phyloP scores from a whole-genome alignment of 1,140 invertebrate species.

The Mercenaria mercenaria region DNA sequence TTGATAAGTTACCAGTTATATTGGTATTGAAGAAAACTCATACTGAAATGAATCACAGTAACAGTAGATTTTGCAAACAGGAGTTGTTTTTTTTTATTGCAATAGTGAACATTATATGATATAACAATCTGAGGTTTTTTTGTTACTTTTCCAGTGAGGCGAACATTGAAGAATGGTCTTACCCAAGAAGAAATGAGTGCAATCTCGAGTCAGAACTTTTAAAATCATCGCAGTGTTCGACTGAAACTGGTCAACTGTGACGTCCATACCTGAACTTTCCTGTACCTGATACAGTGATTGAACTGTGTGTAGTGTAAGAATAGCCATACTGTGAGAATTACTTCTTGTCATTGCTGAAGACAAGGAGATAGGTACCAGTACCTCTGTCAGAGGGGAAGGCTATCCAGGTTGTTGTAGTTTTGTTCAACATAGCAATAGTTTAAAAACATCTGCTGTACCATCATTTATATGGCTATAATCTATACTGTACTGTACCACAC shows the following conservation, averaged over 20 bases:
- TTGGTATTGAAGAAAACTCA: too few species aligned
- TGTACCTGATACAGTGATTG: too few species aligned
- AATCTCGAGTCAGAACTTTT: conserved; percentile 37
- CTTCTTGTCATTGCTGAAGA: background rate
- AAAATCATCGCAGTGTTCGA: background rate
- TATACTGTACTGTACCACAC: background rate
- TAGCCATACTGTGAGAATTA: background rate
- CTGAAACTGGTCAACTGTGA: background rate
- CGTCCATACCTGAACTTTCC: background rate
- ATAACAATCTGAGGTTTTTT: too few species aligned
- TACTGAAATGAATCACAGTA: background rate
- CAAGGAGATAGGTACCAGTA: too few species aligned
- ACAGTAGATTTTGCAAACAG: background rate
- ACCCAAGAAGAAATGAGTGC: conserved; percentile 43
- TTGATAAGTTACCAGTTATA: too few species aligned
- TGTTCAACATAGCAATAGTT: conserved; percentile 5
- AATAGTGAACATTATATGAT: too few species aligned
- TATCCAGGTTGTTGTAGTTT: background rate
- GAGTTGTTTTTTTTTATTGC: background rate
- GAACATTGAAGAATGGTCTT: conserved; percentile 63
- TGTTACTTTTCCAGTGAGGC: conserved; percentile 52
- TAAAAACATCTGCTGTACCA: background rate
- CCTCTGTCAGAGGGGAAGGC: background rate
- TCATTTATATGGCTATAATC: background rate
- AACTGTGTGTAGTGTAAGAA: background rate